Conservation (phyloP, 2,113 vertebrate species). For the Thamnaconus septentrionalis region DNA sequence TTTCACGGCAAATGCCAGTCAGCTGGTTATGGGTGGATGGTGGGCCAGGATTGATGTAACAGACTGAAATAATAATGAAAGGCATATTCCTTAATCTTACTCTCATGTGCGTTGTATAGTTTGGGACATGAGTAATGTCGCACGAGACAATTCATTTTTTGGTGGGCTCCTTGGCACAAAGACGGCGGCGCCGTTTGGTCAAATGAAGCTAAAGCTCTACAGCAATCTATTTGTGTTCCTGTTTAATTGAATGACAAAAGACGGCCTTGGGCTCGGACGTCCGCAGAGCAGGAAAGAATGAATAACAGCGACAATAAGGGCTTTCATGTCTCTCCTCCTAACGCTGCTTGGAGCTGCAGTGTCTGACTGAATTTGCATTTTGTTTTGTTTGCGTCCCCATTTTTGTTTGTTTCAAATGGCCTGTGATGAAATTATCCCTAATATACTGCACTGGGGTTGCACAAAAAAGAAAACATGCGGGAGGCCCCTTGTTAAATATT, state of each 20-base stretch:
- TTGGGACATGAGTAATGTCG: constrained; percentile 24
- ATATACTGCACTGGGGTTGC: constrained; percentile 43
- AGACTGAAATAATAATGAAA: too few relatives aligned
- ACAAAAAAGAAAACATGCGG: constrained; percentile 31
- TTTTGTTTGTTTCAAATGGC: constrained; percentile 14
- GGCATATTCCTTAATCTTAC: constrained; percentile 47
- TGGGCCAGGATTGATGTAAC: too few relatives aligned
- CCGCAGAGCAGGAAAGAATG: constrained; percentile 60
- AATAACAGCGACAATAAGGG: constrained; percentile 55
- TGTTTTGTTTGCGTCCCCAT: too few relatives aligned
- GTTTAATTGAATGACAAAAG: constrained; percentile 75
- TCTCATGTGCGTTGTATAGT: constrained; percentile 22
- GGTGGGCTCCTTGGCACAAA: constrained; percentile 17
- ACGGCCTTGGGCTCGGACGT: constrained; percentile 58
- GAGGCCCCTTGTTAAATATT: constrained; percentile 40
- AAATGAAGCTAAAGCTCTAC: constrained; percentile 65
- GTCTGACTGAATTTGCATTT: constrained; percentile 38
- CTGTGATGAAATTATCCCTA: constrained; percentile 55
- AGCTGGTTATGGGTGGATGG: too few relatives aligned
- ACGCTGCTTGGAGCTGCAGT: constrained; percentile 40
- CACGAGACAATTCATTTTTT: constrained; percentile 33
- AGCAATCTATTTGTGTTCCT: constrained; percentile 58
- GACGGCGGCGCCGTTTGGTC: constrained; percentile 29
- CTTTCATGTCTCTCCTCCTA: constrained; percentile 46
- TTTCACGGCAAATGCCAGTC: too few relatives aligned